Conservation (phyloP, 2,113 vertebrate species). For the Hipposideros armiger region DNA sequence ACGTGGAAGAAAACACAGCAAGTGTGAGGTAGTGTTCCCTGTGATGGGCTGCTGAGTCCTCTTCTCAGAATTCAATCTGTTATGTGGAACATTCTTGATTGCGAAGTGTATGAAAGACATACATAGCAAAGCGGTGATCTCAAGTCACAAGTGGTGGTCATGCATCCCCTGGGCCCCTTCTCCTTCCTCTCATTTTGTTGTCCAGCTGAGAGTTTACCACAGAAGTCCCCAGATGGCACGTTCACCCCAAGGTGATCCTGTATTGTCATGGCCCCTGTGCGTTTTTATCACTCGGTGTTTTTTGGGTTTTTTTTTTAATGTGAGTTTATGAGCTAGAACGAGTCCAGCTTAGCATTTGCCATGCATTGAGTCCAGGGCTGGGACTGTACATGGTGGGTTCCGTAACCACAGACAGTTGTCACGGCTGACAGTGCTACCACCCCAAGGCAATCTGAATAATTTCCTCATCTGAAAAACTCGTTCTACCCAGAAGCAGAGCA, state of each 20-base stretch:
- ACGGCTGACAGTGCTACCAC: not conserved
- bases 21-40: rapidly evolving
- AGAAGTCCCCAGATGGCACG: not conserved
- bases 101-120: not conserved
- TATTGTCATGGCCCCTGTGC: not conserved
- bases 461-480: not conserved
- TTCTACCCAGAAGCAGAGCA: not conserved
- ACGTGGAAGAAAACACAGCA: not conserved
- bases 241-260: not conserved
- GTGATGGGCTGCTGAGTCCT: not conserved
- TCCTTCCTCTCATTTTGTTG: not conserved
- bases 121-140: not conserved
- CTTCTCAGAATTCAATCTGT: not conserved
- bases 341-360: not conserved
- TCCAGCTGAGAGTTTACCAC: not conserved
- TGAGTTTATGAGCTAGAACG: not conserved
- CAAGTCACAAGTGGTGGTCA: rapidly evolving
- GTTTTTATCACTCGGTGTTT: not conserved
- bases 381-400: rapidly evolving
- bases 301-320: not conserved
- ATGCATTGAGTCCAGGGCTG: rapidly evolving
- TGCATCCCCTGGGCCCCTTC: rapidly evolving
- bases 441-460: not conserved
- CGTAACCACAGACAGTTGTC: not conserved
- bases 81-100: not conserved